Base-by-base conservation (phyloP, 2,797 vertebrate species). In the Podarcis siculus region DNA sequence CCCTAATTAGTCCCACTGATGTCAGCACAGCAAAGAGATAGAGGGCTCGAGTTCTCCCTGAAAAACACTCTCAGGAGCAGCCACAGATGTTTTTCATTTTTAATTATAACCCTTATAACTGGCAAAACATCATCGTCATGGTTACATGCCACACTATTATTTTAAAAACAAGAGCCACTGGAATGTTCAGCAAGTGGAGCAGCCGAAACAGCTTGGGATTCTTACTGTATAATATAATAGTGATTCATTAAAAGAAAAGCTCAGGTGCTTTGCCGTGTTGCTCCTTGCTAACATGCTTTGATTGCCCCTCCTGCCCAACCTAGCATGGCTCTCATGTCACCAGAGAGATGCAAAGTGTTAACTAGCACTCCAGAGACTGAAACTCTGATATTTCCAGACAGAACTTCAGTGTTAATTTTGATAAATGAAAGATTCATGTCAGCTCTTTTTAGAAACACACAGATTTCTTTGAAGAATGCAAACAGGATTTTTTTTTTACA, bases 1-100 rank as follows among this genome's bases (percentile, higher is more conserved):
- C 42, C 61, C 78, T 89, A 89, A 89, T 89, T 89, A 86, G 83
- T 86, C 79, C 83, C 83, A 89, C 71, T 86, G 83, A 89, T 77
- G 71, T 82, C 78, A n/a, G 64, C 39, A 19, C 27, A 76, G 80
- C 58, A 86, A 85, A 81, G 79, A 85, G 69, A 76, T 30, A 75
- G 58, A 86, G 69, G 42, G 19, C 39, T 81, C 17, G 39, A 66
- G 71, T 75, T 13, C 71, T 82, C 79, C 30, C 69, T 86, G 83
- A 55, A 89, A 89, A 86, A 86, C 39, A 89, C 86, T 67, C 71
- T 82, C 58, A 77, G 72, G 66, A 89, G 32, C 23, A 49, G 77
- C 37, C 78, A 81, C 87, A 89, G 83, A 81, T 89, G 83, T 85
- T 81, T 81, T 66, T 76, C 58, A 86, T 81, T 86, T 89, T 89